A percentile compares a stretch with the other conserved stretches of the same genome.
phyloP scores from a whole-genome alignment of 2,113 vertebrate species.

The Taurulus bubalis region DNA sequence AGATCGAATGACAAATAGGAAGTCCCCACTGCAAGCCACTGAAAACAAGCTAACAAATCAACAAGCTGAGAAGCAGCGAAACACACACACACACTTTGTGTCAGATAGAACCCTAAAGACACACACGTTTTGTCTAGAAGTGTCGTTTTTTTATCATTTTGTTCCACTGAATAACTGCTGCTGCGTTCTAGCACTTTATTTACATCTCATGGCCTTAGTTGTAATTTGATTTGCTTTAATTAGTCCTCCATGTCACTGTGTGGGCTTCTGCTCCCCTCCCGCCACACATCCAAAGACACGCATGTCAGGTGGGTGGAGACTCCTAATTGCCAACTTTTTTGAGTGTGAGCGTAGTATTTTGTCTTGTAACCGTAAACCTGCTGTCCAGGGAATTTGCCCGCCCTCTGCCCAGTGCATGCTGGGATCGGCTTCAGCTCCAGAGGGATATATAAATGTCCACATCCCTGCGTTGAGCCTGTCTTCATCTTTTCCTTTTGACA shows the following conservation, averaged over 20 bases:
- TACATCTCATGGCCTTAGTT: background rate
- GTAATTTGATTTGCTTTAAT: slow-evolving; percentile 47
- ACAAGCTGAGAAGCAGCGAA: slow-evolving; percentile 1
- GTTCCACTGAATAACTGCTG: background rate
- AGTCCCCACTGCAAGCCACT: background rate
- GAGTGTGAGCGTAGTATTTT: slow-evolving; percentile 4
- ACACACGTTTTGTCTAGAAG: background rate
- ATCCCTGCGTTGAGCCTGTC: background rate
- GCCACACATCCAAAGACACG: slow-evolving; percentile 4
- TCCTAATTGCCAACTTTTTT: slow-evolving; percentile 36
- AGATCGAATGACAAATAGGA: background rate
- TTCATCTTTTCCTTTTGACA: slow-evolving; percentile 4
- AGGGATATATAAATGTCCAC: background rate
- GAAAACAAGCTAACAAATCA: background rate
- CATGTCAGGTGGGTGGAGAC: slow-evolving; percentile 28
- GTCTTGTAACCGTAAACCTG: slow-evolving; percentile 2
- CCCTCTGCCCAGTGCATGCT: background rate
- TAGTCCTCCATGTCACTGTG: slow-evolving; percentile 36
- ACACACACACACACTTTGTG: background rate
- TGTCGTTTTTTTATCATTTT: background rate
- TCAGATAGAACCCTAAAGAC: background rate
- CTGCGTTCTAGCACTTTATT: slow-evolving; percentile 19
- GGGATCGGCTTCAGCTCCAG: slow-evolving; percentile 1
- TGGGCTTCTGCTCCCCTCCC: slow-evolving; percentile 8
- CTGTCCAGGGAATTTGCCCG: background rate